Evolutionary conservation across 2,113 vertebrate genomes (phyloP).

Genomic region (Seriola quinqueradiata): DNA sequence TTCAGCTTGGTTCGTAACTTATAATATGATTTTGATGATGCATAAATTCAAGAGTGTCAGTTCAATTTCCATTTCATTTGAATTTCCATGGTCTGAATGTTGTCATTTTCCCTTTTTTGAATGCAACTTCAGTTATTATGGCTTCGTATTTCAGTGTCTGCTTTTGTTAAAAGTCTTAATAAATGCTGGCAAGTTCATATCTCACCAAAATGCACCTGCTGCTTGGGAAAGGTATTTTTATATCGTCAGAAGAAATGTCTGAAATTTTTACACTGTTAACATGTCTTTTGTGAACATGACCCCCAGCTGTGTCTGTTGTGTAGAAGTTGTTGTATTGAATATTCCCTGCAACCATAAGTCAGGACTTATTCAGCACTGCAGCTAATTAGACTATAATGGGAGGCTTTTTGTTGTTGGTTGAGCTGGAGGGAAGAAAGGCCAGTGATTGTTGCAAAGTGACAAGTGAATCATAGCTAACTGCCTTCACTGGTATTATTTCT

Average conservation of each 20-base stretch:
- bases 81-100: neutral
- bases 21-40: constrained; percentile 4
- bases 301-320: constrained; percentile 19
- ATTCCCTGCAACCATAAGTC: constrained; percentile 51
- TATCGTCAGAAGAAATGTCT: constrained; percentile 19
- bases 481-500: constrained; percentile 41
- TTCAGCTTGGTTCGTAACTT: constrained; percentile 4
- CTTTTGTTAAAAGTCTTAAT: neutral
- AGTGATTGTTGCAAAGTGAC: constrained; percentile 65
- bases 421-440: constrained; percentile 51
- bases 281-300: constrained; percentile 28
- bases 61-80: constrained; percentile 5
- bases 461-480: constrained; percentile 61
- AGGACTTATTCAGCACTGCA: constrained; percentile 42
- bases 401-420: constrained; percentile 44
- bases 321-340: constrained; percentile 55
- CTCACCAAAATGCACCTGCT: constrained; percentile 15
- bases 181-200: constrained; percentile 10
- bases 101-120: neutral
- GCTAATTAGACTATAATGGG: constrained; percentile 64
- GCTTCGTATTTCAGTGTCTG: neutral
- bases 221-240: neutral
- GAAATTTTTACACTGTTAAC: constrained; percentile 12
- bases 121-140: constrained; percentile 9
- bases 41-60: neutral